Evolutionary conservation across 2,113 vertebrate species (phyloP), one percentile per base, ranked within the genome.

Genomic region (Bambusicola thoracicus): DNA sequence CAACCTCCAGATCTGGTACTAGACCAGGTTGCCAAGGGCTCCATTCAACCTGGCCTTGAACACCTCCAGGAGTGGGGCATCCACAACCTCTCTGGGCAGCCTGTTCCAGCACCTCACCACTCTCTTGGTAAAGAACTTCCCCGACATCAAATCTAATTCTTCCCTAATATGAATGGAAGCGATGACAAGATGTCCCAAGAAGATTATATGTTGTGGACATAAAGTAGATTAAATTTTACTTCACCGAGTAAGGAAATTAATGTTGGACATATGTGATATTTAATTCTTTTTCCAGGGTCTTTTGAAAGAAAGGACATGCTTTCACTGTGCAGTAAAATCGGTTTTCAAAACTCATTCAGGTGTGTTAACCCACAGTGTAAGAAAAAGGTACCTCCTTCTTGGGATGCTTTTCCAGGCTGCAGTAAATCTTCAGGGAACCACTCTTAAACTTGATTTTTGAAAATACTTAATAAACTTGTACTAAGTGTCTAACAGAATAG

Each of bases 211-310:
- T 40, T 44, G 8, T 38, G 24, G 55, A 27, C 32, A 81, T 29
- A 53, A 89, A 72, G 65, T 21, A 89, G 27, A 65, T 74, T 56
- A 11, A 40, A 58, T 81, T 92, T 94, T 78, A 41, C 65, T 88
- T 66, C 3, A 2, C 21, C 74, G 68, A 41, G 34, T 83, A 88
- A 85, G 58, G 84, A 91, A 78, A 91, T 88, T 44, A 83, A 80
- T 10, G 17, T 3, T 5, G 5, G 12, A 49, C 34, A 49, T 30
- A 22, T 0, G 0, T 65, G 61, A 78, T 43, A 49, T 34, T 21
- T 63, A 55, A 58, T 70, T 80, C 1, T 8, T 38, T 72, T 78
- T 79, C 27, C 1, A 1, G 19, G 32, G 4, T 51, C 72, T 87
- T 91, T 88, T 68, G 20, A 82, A 89, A 91, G 8, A 36, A 92